These are phyloP conservation scores for Atherinomorus stipes DNA, from an alignment of 2,113 vertebrate species.

Conservation along the genomic window DNA sequence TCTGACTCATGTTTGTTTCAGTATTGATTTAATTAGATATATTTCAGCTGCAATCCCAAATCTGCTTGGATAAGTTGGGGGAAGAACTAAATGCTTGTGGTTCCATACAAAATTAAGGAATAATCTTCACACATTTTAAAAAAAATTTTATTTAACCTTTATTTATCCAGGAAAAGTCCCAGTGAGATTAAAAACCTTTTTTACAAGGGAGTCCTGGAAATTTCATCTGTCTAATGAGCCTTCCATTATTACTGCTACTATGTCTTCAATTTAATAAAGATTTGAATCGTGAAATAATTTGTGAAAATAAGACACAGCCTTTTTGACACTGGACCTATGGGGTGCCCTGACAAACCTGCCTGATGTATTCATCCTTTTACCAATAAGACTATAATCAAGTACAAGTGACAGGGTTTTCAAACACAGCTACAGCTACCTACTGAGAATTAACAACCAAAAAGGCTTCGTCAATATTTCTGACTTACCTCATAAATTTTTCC, in stretches of 20 bases:
- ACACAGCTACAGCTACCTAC: background rate
- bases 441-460: slow-evolving; percentile 11
- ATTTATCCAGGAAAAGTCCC: too few species aligned
- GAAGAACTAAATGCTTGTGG: background rate
- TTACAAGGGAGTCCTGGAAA: too few species aligned
- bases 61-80: background rate
- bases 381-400: background rate
- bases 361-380: background rate
- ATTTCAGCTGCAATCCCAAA: background rate
- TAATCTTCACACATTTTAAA: background rate
- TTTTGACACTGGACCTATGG: background rate
- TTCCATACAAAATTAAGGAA: background rate
- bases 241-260: too few species aligned
- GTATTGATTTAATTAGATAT: background rate
- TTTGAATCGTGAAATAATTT: too few species aligned
- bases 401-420: too few species aligned
- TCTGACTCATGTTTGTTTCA: background rate
- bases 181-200: too few species aligned
- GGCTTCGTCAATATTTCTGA: background rate
- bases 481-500: slow-evolving; percentile 99
- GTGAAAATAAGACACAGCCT: too few species aligned
- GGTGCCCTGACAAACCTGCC: background rate
- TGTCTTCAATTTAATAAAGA: too few species aligned
- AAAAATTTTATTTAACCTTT: too few species aligned
- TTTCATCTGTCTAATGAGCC: too few species aligned